phyloP scores from a whole-genome alignment of 2,113 vertebrate species.

The Mesitornis unicolor region DNA sequence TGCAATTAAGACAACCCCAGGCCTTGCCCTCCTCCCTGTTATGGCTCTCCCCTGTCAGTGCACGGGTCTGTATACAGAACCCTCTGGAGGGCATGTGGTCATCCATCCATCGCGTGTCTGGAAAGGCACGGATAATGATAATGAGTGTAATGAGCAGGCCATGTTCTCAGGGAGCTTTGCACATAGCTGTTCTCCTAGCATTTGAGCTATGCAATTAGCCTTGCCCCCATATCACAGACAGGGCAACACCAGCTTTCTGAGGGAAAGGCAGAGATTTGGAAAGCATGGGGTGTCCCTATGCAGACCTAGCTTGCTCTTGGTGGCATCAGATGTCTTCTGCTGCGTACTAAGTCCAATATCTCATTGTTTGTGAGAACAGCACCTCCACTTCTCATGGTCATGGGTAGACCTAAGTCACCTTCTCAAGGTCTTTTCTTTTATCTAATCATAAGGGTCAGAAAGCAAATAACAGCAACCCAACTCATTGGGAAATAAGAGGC shows the following conservation, averaged over 20 bases:
- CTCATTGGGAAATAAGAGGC: neutral
- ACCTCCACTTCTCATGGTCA: neutral
- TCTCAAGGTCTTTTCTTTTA: conserved; percentile 6
- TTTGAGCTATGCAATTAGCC: neutral
- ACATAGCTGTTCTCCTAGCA: fast-evolving
- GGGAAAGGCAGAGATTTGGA: neutral
- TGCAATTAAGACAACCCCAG: conserved; percentile 6
- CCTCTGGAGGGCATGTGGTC: neutral
- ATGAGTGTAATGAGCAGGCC: neutral
- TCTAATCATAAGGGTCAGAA: conserved; percentile 13
- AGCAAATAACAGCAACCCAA: neutral
- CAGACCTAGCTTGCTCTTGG: neutral
- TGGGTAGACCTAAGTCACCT: neutral
- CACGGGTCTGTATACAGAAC: neutral
- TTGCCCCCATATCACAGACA: neutral
- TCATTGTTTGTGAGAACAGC: neutral
- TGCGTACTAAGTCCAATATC: neutral
- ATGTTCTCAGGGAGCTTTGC: neutral
- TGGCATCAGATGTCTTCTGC: neutral
- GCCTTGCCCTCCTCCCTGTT: neutral
- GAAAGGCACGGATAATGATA: neutral
- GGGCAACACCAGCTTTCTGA: neutral
- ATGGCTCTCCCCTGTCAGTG: neutral
- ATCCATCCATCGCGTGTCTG: neutral
- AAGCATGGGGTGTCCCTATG: neutral